Evolutionary conservation across 2,113 vertebrate species (phyloP).

Genomic region (Aramus guarauna): DNA sequence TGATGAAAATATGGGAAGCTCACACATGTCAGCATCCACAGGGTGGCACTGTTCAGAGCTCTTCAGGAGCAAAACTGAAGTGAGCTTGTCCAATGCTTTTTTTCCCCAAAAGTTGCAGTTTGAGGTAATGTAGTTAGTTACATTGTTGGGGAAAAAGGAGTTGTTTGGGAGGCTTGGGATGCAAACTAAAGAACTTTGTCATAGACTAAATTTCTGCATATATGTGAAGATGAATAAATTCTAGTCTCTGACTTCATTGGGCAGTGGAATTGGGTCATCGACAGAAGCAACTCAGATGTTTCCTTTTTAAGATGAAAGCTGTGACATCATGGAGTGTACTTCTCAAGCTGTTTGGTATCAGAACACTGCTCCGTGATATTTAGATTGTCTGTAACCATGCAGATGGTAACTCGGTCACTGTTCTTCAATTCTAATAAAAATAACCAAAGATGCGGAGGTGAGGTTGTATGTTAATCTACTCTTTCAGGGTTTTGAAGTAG

Average conservation of each 20-base stretch:
- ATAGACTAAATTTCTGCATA: neutral
- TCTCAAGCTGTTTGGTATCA: neutral
- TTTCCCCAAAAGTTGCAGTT: neutral
- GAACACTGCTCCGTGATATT: neutral
- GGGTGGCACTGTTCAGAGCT: neutral
- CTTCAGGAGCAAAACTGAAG: neutral
- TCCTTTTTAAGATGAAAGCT: neutral
- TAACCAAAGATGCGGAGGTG: neutral
- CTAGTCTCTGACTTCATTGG: neutral
- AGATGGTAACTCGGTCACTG: neutral
- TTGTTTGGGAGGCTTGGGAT: neutral
- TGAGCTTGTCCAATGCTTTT: fast-evolving
- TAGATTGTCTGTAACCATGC: neutral
- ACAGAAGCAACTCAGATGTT: neutral
- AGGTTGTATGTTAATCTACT: neutral
- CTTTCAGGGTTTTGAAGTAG: neutral
- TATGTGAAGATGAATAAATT: neutral
- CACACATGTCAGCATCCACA: neutral
- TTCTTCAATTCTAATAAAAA: neutral
- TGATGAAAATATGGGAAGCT: fast-evolving
- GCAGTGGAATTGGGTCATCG: neutral
- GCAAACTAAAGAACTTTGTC: neutral
- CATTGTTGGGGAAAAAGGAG: fast-evolving
- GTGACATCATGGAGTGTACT: neutral
- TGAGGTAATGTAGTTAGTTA: neutral